phyloP scores from a whole-genome alignment of 1,140 invertebrate species.

The Drosophila setifemur region DNA sequence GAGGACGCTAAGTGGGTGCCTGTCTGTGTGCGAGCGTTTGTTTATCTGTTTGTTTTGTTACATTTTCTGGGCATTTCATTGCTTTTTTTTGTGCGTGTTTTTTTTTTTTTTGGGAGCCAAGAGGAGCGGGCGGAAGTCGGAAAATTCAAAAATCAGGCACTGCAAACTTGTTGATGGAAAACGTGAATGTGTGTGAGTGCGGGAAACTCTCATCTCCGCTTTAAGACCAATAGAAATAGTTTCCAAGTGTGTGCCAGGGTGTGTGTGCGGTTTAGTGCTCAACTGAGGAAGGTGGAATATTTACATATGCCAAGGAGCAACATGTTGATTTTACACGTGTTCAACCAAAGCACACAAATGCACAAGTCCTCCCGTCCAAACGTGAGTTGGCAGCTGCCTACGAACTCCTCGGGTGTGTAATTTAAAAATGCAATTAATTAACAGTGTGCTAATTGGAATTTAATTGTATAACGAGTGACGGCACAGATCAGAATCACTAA shows the following conservation, averaged over 20 bases:
- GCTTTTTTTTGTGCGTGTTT: constrained; percentile 15
- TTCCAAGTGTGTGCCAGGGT: background rate
- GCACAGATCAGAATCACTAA: constrained; percentile 8
- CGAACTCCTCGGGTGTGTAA: constrained; percentile 13
- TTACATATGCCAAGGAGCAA: constrained; percentile 57
- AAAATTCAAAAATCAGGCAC: constrained; percentile 72
- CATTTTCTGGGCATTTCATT: constrained; percentile 35
- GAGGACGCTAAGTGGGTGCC: constrained; percentile 47
- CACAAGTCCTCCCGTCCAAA: background rate
- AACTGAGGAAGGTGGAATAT: constrained; percentile 7
- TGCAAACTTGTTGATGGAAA: constrained; percentile 76
- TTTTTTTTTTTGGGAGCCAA: background rate
- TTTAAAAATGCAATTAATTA: constrained; percentile 72
- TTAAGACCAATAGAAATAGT: constrained; percentile 18
- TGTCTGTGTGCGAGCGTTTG: constrained; percentile 36
- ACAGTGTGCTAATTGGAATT: constrained; percentile 69
- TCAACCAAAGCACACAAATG: constrained; percentile 33
- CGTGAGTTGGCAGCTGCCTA: background rate
- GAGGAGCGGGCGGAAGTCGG: constrained; percentile 43
- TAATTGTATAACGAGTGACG: constrained; percentile 50
- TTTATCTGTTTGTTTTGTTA: constrained; percentile 75
- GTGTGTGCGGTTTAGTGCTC: constrained; percentile 1
- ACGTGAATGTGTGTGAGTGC: constrained; percentile 11
- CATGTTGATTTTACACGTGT: constrained; percentile 77
- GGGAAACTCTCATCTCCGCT: constrained; percentile 38